These are phyloP conservation scores for Chloropsis cyanopogon DNA, from an alignment of 2,113 vertebrate genomes.

Conservation along the genomic window DNA sequence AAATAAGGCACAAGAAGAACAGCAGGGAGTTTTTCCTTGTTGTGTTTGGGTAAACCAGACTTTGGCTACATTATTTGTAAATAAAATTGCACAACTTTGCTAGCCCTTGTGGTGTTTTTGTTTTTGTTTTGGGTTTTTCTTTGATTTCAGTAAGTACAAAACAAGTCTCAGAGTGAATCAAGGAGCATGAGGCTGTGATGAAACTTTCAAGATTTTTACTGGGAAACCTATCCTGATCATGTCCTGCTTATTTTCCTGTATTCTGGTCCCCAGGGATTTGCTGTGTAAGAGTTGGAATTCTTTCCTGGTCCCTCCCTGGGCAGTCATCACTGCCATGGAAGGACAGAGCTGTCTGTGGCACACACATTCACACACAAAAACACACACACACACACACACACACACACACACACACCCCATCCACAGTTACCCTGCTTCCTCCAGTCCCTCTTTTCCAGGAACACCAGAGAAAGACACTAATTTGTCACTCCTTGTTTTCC, in stretches of 20 bases:
- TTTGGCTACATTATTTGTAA: conserved; percentile 10
- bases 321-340: neutral
- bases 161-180: neutral
- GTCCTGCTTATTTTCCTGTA: neutral
- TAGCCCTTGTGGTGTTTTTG: neutral
- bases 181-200: neutral
- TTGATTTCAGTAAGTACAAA: neutral
- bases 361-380: neutral
- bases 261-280: neutral
- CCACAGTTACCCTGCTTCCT: neutral
- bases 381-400: neutral
- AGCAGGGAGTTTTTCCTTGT: neutral
- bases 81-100: conserved; percentile 2
- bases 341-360: neutral
- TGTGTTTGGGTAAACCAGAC: neutral
- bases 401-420: neutral
- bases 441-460: neutral
- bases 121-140: neutral
- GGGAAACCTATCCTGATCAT: neutral
- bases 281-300: neutral
- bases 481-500: neutral
- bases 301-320: neutral
- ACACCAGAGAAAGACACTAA: neutral
- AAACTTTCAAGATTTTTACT: neutral
- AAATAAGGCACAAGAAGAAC: neutral